phyloP scores from a whole-genome alignment of 2,888 invertebrate genomes.

The Pterostichus madidus region DNA sequence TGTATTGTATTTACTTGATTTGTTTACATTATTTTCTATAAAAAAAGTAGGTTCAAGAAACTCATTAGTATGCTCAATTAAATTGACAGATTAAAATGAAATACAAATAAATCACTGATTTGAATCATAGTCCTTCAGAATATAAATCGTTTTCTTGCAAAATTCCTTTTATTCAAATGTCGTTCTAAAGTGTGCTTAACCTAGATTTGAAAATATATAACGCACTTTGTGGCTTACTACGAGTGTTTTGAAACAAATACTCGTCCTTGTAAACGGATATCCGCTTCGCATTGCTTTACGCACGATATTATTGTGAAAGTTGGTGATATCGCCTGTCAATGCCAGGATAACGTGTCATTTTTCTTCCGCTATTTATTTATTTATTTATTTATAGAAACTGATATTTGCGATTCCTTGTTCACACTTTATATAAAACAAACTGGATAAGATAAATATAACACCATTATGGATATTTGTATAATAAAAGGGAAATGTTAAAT shows the following conservation, averaged over 20 bases:
- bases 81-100: too few species aligned
- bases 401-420: not conserved
- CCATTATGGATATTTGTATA: too few species aligned
- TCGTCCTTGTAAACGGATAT: conserved; percentile 33
- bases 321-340: conserved; percentile 7
- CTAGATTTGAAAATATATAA: conserved; percentile 49
- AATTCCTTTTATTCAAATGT: conserved; percentile 48
- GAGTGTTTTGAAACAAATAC: conserved; percentile 41
- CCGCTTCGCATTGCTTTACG: conserved; percentile 8
- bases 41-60: too few species aligned
- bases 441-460: too few species aligned
- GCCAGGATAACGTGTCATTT: not conserved
- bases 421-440: not conserved
- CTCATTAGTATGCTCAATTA: too few species aligned
- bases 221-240: conserved; percentile 23
- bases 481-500: too few species aligned
- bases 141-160: conserved; percentile 22
- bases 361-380: not conserved
- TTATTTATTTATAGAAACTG: not conserved
- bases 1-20: too few species aligned
- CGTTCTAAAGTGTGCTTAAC: conserved; percentile 37
- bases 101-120: not conserved
- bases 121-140: conserved; percentile 4
- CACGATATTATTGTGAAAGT: conserved; percentile 7
- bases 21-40: too few species aligned